phyloP scores from a whole-genome alignment of 2,797 vertebrate genomes.

The Tokudaia tokunoshimensis region DNA sequence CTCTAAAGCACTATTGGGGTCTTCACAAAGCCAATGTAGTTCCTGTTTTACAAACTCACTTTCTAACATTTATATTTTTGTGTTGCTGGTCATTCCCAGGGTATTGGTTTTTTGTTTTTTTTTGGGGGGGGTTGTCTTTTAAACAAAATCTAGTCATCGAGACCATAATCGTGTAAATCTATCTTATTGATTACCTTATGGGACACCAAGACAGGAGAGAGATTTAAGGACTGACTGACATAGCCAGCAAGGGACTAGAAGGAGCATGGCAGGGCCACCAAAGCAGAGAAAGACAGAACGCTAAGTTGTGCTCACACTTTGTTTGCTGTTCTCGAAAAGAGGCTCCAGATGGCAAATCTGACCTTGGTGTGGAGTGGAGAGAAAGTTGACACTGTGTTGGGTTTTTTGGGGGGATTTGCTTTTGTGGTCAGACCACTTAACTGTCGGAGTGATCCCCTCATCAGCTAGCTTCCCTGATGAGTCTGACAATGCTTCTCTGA shows the following conservation, averaged over 20 bases:
- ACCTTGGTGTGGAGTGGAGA: background rate
- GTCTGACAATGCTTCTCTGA: background rate
- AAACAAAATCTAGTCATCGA: background rate
- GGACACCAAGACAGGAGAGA: background rate
- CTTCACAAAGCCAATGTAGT: background rate
- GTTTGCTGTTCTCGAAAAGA: background rate
- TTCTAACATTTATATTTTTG: background rate
- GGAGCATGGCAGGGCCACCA: background rate
- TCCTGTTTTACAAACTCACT: background rate
- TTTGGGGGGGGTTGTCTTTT: background rate
- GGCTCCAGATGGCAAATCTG: background rate
- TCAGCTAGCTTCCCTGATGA: background rate
- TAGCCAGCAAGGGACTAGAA: background rate
- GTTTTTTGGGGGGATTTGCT: background rate
- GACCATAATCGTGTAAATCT: background rate
- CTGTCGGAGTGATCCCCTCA: background rate
- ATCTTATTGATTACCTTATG: background rate
- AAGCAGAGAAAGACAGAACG: background rate
- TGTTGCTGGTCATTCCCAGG: background rate
- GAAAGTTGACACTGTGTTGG: background rate
- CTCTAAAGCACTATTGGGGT: background rate
- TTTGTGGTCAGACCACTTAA: background rate
- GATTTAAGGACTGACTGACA: background rate
- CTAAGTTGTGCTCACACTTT: background rate
- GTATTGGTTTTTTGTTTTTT: background rate